A percentile compares a stretch with the other conserved stretches of the same genome.
Evolutionary conservation across 2,113 vertebrate species (phyloP).

Genomic region (Hystrix brachyura): DNA sequence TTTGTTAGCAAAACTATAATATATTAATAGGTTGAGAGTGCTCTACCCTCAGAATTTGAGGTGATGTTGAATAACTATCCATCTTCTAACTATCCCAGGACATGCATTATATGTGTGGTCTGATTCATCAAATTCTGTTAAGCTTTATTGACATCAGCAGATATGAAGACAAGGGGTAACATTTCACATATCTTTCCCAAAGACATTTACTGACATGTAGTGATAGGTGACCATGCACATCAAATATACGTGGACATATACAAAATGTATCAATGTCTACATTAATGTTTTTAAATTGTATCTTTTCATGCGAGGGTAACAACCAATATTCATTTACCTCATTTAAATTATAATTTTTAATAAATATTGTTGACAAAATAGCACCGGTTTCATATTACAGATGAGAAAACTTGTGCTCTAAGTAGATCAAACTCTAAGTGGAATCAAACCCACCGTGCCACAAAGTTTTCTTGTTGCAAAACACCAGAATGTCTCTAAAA

Average conservation of each 20-base stretch:
- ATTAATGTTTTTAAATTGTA: neutral
- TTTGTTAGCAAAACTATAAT: constrained; percentile 11
- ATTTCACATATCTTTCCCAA: neutral
- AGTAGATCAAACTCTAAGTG: neutral
- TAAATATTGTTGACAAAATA: neutral
- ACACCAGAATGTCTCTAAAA: neutral
- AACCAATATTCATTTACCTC: neutral
- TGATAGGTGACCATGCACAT: neutral
- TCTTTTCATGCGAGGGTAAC: neutral
- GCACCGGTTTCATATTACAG: neutral
- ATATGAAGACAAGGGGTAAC: neutral
- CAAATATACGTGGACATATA: neutral
- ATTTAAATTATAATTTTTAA: constrained; percentile 12
- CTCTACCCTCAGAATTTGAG: neutral
- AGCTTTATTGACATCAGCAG: neutral
- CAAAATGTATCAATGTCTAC: neutral
- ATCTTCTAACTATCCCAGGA: neutral
- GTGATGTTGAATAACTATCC: neutral
- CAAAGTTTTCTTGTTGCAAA: neutral
- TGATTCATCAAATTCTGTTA: constrained; percentile 7
- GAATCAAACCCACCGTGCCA: neutral
- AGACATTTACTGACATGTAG: neutral
- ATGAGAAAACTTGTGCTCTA: constrained; percentile 11
- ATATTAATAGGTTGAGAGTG: neutral
- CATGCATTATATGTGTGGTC: neutral